Conservation (phyloP, 2,797 vertebrate species). For the Knipowitschia caucasica region DNA sequence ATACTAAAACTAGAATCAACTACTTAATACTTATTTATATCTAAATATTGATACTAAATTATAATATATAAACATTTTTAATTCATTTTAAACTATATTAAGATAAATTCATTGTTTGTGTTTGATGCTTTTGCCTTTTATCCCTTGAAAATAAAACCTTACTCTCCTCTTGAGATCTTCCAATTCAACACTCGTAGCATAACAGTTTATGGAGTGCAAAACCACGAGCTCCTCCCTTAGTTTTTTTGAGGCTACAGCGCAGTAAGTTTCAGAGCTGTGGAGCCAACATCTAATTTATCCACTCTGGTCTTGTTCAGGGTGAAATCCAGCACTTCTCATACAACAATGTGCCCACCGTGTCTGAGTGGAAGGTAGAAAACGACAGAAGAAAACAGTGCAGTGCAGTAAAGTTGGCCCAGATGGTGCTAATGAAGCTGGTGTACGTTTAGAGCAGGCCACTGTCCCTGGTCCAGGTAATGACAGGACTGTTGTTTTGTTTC, state of each 20-base stretch:
- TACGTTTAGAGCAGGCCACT: constrained; percentile 52
- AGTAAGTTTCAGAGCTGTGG: constrained; percentile 45
- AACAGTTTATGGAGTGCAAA: constrained; percentile 73
- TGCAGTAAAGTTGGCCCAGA: constrained; percentile 73
- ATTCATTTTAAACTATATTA: too few relatives aligned
- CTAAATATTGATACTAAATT: too few relatives aligned
- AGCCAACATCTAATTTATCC: constrained; percentile 41
- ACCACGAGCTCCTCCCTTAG: constrained; percentile 60
- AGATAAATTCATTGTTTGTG: constrained; percentile 12
- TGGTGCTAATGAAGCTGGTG: constrained; percentile 69
- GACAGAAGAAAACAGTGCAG: constrained; percentile 53
- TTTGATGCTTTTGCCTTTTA: constrained; percentile 29
- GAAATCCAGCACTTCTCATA: constrained; percentile 60
- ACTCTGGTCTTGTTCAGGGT: constrained; percentile 44
- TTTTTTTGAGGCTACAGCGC: constrained; percentile 50
- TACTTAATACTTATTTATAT: too few relatives aligned
- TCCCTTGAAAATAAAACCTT: constrained; percentile 34
- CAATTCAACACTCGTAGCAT: constrained; percentile 62
- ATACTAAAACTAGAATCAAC: too few relatives aligned
- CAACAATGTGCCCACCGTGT: constrained; percentile 43
- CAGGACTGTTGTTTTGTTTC: constrained; percentile 50
- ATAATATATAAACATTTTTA: too few relatives aligned
- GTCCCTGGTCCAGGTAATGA: constrained; percentile 58
- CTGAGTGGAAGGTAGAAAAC: constrained; percentile 64
- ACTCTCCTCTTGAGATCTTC: constrained; percentile 52